A percentile compares a stretch with the other conserved stretches of the same genome.
These are phyloP conservation scores for Trichogramma pretiosum DNA, from an alignment of 1,140 invertebrate genomes.

Conservation along the genomic window DNA sequence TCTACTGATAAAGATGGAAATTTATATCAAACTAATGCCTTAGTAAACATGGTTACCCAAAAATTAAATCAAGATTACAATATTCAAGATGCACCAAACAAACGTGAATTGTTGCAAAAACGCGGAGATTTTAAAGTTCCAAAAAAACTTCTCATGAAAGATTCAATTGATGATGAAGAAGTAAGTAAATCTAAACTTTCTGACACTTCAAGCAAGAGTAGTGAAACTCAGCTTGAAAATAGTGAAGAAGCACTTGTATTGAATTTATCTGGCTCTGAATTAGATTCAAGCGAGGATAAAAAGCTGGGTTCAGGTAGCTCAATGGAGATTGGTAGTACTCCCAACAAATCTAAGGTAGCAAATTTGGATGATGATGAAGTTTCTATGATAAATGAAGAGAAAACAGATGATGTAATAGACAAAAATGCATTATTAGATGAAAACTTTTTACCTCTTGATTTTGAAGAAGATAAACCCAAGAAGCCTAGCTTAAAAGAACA, in stretches of 20 bases:
- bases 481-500: constrained; percentile 16
- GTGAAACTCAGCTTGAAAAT: background rate
- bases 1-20: too few species aligned
- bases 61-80: too few species aligned
- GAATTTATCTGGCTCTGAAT: too few species aligned
- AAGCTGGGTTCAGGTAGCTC: too few species aligned
- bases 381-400: background rate
- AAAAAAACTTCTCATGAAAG: too few species aligned
- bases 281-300: too few species aligned
- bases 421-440: constrained; percentile 5
- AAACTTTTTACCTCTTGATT: constrained; percentile 12
- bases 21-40: too few species aligned
- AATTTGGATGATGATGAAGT: too few species aligned
- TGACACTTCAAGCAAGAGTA: background rate
- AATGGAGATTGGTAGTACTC: too few species aligned
- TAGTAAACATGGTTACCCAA: too few species aligned
- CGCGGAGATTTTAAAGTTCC: background rate
- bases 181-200: background rate
- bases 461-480: constrained; percentile 4
- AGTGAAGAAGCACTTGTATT: background rate
- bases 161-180: too few species aligned
- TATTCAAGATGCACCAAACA: background rate
- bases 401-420: background rate
- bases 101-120: background rate
- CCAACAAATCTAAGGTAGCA: too few species aligned